These are phyloP conservation scores for Sminthurides aquaticus DNA, from an alignment of 2,888 invertebrate species.

Conservation along the genomic window DNA sequence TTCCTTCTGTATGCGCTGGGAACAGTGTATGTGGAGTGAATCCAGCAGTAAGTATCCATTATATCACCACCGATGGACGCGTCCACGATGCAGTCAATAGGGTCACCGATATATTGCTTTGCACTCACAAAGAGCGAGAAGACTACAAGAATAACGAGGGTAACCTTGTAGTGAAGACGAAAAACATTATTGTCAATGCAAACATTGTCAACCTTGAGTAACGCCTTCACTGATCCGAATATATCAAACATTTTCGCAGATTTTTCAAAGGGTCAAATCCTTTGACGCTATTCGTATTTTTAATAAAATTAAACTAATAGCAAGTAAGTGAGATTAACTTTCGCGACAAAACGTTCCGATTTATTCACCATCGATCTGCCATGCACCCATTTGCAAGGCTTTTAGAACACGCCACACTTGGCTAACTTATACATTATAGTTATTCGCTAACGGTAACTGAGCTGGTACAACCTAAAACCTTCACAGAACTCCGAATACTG, in stretches of 20 bases:
- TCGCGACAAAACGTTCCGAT: too few relatives aligned
- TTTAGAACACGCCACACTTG: too few relatives aligned
- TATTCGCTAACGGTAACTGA: too few relatives aligned
- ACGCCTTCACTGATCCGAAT: slow-evolving; percentile 87
- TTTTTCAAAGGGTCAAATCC: background rate
- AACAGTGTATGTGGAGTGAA: slow-evolving; percentile 83
- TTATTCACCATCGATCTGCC: too few relatives aligned
- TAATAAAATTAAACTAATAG: too few relatives aligned
- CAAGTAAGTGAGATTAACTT: too few relatives aligned
- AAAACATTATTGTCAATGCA: slow-evolving; percentile 94
- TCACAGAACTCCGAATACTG: too few relatives aligned
- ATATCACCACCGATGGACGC: slow-evolving; percentile 35
- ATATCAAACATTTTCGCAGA: slow-evolving; percentile 78
- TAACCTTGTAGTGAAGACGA: slow-evolving; percentile 85
- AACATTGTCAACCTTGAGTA: slow-evolving; percentile 75
- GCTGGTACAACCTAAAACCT: too few relatives aligned
- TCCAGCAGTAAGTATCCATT: slow-evolving; percentile 61
- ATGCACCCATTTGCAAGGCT: too few relatives aligned
- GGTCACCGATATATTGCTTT: slow-evolving; percentile 92
- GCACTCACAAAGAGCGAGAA: slow-evolving; percentile 89
- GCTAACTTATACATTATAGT: too few relatives aligned
- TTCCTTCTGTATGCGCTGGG: slow-evolving; percentile 70
- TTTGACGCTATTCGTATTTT: too few relatives aligned
- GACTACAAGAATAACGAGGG: slow-evolving; percentile 76
- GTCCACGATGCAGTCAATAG: slow-evolving; percentile 76